These are phyloP conservation scores for Sphinx pinastri DNA, from an alignment of 2,888 invertebrate species.

Conservation along the genomic window DNA sequence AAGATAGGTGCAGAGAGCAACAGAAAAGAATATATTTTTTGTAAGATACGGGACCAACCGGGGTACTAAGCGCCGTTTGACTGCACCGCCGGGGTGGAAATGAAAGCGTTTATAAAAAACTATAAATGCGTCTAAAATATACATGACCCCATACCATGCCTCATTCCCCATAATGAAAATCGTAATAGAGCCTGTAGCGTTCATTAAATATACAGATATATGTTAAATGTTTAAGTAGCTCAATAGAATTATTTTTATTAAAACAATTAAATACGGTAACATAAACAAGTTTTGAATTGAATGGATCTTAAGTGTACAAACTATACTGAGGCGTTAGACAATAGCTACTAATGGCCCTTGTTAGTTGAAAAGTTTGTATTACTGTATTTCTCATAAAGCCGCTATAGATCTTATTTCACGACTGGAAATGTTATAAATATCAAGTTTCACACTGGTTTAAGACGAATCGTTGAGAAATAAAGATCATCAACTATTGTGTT, in stretches of 20 bases:
- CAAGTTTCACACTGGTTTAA: constrained; percentile 21
- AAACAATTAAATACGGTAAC: constrained; percentile 20
- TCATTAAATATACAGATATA: constrained; percentile 16
- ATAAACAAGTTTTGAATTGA: constrained; percentile 19
- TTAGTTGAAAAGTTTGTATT: constrained; percentile 17
- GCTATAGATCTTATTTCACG: constrained; percentile 16
- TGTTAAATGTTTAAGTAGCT: constrained; percentile 20
- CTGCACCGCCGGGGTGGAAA: constrained; percentile 8
- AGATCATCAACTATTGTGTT: constrained; percentile 19
- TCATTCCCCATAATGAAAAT: not conserved
- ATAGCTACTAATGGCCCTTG: constrained; percentile 17
- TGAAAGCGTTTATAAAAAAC: not conserved
- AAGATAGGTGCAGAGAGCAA: constrained; percentile 59
- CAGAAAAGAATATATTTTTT: constrained; percentile 55
- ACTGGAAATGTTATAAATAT: constrained; percentile 22
- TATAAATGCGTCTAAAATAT: not conserved
- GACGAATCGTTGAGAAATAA: constrained; percentile 20
- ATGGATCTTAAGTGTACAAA: constrained; percentile 5
- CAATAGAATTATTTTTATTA: constrained; percentile 23
- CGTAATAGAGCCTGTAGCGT: constrained; percentile 8
- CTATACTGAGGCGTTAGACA: constrained; percentile 2
- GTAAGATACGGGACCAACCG: constrained; percentile 71
- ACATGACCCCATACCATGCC: constrained; percentile 2
- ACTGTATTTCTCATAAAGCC: constrained; percentile 18
- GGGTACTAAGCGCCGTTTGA: constrained; percentile 15